Base-by-base conservation (phyloP, 2,888 invertebrate genomes). In the Bhutanitis thaidina region DNA sequence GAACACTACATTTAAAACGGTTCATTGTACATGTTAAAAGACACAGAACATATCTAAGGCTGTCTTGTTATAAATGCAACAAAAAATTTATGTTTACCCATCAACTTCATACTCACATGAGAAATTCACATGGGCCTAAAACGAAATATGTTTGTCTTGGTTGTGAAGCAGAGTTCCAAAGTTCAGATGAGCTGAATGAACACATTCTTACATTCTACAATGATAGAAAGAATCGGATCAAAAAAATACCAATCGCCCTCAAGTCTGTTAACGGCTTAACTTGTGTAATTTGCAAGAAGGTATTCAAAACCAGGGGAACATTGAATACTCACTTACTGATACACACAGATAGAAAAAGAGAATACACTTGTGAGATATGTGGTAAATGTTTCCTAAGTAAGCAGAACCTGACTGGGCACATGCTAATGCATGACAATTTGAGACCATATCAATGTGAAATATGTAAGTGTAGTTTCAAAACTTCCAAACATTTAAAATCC, bases 1-100 rank as follows among this genome's bases (percentile, higher is more conserved):
- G 74, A 1, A 84, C 77, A 47, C 49, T 77, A 34, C 52, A 64
- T 9, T 60, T 85, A 0, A 71, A 81, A 14, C 68, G 60, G 10
- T 84, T 82, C 30, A 12, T 84, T 1, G 54, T 68, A 3, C 94
- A 94, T 60, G 91, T 93, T 0, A 88, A 88, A 62, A 80, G 89
- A 25, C 94, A 94, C 64, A 87, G 91, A 52, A 89, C 90, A 45
- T 88, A 91, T 51, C 74, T 93, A 10, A 91, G 91, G 71, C 90
- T 69, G 9, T 80, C 77, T 1, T 87, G 86, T 55, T 74, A 79
- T 38, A 69, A 68, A 32, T 87, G 86, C 44, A 64, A 67, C 10
- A 56, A 58, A 13, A 62, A 55, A 12, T 84, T 83, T 43, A 46
- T 61, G 30, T 41, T 1, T 67, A 63, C 0, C 15, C 62, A 0